phyloP scores from a whole-genome alignment of 2,888 invertebrate species.

The Brassicogethes aeneus region DNA sequence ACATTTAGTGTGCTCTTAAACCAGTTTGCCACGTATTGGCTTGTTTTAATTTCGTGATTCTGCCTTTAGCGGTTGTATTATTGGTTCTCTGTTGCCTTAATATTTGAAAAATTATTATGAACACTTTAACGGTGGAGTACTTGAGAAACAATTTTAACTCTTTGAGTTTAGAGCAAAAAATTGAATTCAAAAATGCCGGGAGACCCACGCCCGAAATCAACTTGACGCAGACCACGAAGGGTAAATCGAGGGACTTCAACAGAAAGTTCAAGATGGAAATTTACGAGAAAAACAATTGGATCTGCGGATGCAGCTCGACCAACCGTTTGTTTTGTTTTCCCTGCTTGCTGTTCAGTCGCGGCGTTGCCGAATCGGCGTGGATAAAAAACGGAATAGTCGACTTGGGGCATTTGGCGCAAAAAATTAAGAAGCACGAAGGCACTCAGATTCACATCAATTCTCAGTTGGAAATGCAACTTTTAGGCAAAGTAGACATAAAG shows the following conservation, averaged over 20 bases:
- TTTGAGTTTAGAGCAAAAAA: conserved; percentile 4
- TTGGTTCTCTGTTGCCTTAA: too few species aligned
- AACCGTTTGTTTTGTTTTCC: conserved; percentile 15
- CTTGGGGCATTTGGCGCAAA: conserved; percentile 6
- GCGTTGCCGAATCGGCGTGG: conserved; percentile 3
- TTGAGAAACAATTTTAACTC: conserved; percentile 1
- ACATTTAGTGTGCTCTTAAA: too few species aligned
- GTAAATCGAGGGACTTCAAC: conserved; percentile 8
- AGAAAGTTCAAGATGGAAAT: conserved; percentile 8
- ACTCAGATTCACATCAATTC: conserved; percentile 6
- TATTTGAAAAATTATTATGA: too few species aligned
- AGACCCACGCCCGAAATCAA: conserved; percentile 6
- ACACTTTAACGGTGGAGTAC: conserved; percentile 1
- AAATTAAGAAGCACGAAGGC: conserved; percentile 5
- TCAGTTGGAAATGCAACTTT: conserved; percentile 4
- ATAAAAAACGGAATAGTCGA: background rate
- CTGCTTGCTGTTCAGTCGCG: conserved; percentile 7
- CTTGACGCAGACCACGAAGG: conserved; percentile 4
- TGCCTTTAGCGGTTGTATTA: too few species aligned
- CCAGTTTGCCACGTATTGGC: too few species aligned
- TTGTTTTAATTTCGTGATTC: too few species aligned
- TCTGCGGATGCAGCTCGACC: conserved; percentile 7
- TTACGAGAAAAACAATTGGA: conserved; percentile 7
- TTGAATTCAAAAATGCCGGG: conserved; percentile 6
- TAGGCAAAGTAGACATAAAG: too few species aligned